Base-by-base conservation (phyloP, 2,888 invertebrate species). In the Brenthis daphne region DNA sequence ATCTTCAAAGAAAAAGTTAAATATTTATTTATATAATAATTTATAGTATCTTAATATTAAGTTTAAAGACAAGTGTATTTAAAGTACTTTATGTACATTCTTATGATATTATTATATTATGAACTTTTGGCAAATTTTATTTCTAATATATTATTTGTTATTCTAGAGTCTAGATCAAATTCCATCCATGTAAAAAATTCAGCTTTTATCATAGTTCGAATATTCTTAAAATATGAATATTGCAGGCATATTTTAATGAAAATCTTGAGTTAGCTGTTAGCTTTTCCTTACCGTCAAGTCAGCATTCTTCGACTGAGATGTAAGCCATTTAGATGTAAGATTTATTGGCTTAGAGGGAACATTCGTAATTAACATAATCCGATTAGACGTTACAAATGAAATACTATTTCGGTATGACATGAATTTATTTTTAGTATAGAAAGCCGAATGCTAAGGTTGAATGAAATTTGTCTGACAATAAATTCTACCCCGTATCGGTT, bases 401-500 rank as follows among this genome's bases (percentile, higher is more conserved):
- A 58, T 48, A 24, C 11, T 58, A 11, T 48, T 48, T 24, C 48
- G 48, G 29, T 58, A 48, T 58, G 14, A n/a, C 11, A n/a, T 37
- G 56, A 56, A 56, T 56, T 56, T 56, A 33, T 20, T 68, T 48
- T 48, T 50, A 11, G 12, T 51, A 51, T 16, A 58, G n/a, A 50
- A 48, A 48, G 64, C 60, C 37, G 24, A n/a, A 57, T 60, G 50
- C 16, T 47, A 47, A 50, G 16, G 64, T 69, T 60, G 70, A 73
- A 72, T 70, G 69, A 73, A 74, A 74, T 73, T 71, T 66, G 65
- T 67, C 72, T 48, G 64, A 69, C 79, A 77, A 81, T 82, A 82
- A 81, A 84, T 83, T 78, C 71, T 73, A 77, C 71, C 72, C 68
- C 68, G 73, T 74, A 80, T 82, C 81, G 79, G 77, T 77, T 77